Evolutionary conservation across 1,140 invertebrate genomes (phyloP), one percentile per base, ranked within the genome.

Genomic region (Globodera rostochiensis): DNA sequence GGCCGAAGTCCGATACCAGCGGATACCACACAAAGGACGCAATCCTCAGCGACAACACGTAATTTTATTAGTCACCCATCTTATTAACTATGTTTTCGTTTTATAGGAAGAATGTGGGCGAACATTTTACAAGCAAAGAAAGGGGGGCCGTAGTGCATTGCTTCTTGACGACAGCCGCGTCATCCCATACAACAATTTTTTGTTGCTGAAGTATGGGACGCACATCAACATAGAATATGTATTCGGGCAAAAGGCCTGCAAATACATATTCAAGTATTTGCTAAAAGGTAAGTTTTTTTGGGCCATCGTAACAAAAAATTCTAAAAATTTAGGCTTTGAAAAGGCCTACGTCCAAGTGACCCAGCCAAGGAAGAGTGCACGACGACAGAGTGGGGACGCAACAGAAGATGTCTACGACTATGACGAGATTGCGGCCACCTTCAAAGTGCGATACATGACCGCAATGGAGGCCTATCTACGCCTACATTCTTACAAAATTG

Each of bases 361-460:
- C 5, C 57, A 60, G 57, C 57, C 57, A 2, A 11, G 57, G 11
- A 11, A 15, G 19, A 5, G 19, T 0, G 19, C 57, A 19, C 5
- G 11, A 15, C 11, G 50, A 9, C 7, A 7, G 19, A 3, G 5
- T 60, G 57, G 11, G 57, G 57, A 15, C 19, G 57, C 57, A 15
- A 15, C 11, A 0, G 71, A 73, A 73, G 66, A 67, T 67, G 71
- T 73, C 5, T 47, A 49, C 46, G 71, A 73, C 15, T 73, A 73
- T 19, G 71, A 73, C 50, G 71, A 73, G 19, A 73, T 73, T 19
- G 71, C 71, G 5, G 46, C 46, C 71, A 53, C 50, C 0, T 73
- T 73, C 71, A 73, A 73, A 53, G 71, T 53, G 7, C 71, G 71
- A 1, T 73, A 73, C 71, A 73, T 73, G 71, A 73, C 71, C 1